Evolutionary conservation across 1,140 invertebrate species (phyloP).

Genomic region (Schlechtendalia chinensis): DNA sequence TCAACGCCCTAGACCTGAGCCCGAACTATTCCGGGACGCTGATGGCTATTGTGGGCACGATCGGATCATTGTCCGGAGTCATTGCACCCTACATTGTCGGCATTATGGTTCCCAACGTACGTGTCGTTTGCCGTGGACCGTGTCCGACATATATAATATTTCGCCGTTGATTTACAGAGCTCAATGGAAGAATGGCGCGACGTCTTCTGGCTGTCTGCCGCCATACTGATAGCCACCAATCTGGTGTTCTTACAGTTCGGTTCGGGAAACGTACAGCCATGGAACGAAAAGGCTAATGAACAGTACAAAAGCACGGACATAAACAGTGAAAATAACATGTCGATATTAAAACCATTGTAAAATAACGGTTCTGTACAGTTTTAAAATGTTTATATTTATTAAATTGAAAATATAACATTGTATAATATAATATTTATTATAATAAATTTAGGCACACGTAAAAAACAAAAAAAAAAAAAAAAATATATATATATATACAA

Average conservation of each 20-base stretch:
- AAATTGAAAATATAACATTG: conserved; percentile 18
- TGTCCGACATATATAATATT: no score
- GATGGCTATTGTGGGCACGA: conserved; percentile 80
- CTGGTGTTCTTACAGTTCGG: conserved; percentile 57
- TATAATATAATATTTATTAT: conserved; percentile 2
- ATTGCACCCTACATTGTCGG: conserved; percentile 76
- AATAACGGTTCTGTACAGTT: not conserved
- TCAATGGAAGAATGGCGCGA: conserved; percentile 60
- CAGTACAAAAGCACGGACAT: conserved; percentile 26
- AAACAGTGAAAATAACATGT: not conserved
- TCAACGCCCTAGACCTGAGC: conserved; percentile 78
- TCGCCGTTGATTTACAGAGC: conserved; percentile 52
- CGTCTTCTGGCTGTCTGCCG: conserved; percentile 61
- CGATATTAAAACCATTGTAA: conserved; percentile 37
- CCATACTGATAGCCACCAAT: conserved; percentile 58
- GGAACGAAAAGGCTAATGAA: conserved; percentile 53
- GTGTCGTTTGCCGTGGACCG: no score
- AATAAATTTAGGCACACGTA: not conserved
- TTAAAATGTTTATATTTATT: conserved; percentile 13
- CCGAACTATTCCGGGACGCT: conserved; percentile 78
- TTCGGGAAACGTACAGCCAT: conserved; percentile 55
- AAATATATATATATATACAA: no score
- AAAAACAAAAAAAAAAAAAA: no score
- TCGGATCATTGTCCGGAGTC: conserved; percentile 77
- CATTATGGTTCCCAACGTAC: conserved; percentile 70